Base-by-base conservation (phyloP, 1,140 invertebrate genomes). In the Platyscapa corneri region DNA sequence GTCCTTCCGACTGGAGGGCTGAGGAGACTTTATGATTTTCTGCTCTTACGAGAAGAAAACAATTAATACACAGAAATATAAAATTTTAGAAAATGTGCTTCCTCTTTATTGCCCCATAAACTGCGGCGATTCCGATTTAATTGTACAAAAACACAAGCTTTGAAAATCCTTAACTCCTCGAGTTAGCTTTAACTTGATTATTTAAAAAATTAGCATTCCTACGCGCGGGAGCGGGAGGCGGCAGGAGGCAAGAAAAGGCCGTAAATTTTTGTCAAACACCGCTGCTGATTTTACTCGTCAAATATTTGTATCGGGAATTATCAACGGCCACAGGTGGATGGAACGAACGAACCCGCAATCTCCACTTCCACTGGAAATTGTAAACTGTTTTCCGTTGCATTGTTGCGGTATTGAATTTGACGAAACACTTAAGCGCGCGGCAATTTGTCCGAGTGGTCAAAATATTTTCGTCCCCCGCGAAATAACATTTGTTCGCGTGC, bases 61-160 rank as follows among this genome's bases (percentile, higher is more conserved):
- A 83, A 67, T 83, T 67, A 77, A 77, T 83, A 67, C 56, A 34
- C 20, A 83, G 12, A 46, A 65, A 77, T 65, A 75, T 64, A 49
- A 77, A 77, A 65, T 67, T 83, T 83, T 67, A 34, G 75, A 84
- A 78, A 78, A 78, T 81, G 27, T 27, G 70, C 14, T 70, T 81
- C 14, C 32, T 16, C 49, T 83, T 83, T 67, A 83, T 77, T 56
- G 60, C 18, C 39, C 30, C 56, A 42, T 67, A 77, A 83, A 83
- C 74, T 1, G 23, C 49, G 27, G 27, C 78, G 30, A 67, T 80
- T 80, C 34, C 0, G 30, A 65, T 80, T 80, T 67, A 80, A 80
- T 80, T 80, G 46, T 67, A 67, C 78, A 80, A 80, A 77, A 80
- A 53, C 72, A 34, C 20, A 34, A 77, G 46, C 60, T 46, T 42